These are phyloP conservation scores for Cosmia pyralina DNA, from an alignment of 2,888 invertebrate species.

Conservation along the genomic window DNA sequence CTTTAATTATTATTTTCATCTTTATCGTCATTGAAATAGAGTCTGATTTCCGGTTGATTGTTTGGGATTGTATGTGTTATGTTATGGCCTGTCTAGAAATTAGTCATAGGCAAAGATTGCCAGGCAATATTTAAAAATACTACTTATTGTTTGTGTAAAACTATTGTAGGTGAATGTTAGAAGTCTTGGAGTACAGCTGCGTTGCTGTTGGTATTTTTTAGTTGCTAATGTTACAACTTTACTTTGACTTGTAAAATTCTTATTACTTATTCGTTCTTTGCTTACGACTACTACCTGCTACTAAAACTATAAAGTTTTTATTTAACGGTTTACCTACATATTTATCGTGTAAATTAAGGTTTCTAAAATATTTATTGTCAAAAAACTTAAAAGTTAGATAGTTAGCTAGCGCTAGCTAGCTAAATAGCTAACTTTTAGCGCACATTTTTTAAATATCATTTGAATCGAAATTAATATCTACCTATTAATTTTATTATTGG, in stretches of 20 bases:
- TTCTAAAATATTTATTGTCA: too few relatives aligned
- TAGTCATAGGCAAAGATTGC: slow-evolving; percentile 78
- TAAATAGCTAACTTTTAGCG: not conserved
- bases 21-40: slow-evolving; percentile 35
- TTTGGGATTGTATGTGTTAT: slow-evolving; percentile 39
- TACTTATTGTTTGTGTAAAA: slow-evolving; percentile 75
- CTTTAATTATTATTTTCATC: slow-evolving; percentile 32
- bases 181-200: slow-evolving; percentile 38
- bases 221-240: slow-evolving; percentile 12
- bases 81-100: slow-evolving; percentile 65
- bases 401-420: too few relatives aligned
- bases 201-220: slow-evolving; percentile 44
- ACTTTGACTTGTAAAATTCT: slow-evolving; percentile 4
- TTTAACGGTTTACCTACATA: not conserved
- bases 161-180: slow-evolving; percentile 64
- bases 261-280: not conserved
- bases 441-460: not conserved
- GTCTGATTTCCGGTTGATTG: slow-evolving; percentile 38
- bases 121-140: slow-evolving; percentile 77
- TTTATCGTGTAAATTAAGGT: not conserved
- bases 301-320: not conserved
- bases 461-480: not conserved
- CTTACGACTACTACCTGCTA: not conserved
- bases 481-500: not conserved
- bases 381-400: too few relatives aligned